phyloP scores from a whole-genome alignment of 2,113 vertebrate species.

The Danionella cerebrum region DNA sequence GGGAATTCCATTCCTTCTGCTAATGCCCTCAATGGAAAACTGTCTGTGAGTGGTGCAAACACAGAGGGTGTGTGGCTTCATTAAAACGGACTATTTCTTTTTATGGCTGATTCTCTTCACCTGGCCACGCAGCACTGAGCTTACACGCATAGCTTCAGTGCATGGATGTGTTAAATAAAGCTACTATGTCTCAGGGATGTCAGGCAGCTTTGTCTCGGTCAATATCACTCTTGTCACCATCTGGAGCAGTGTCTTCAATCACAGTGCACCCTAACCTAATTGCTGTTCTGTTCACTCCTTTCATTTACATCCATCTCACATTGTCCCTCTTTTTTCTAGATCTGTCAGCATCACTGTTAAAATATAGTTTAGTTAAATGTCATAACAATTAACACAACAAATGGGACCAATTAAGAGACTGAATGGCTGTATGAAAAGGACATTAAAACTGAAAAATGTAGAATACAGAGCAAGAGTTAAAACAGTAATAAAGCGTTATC shows the following conservation, averaged over 20 bases:
- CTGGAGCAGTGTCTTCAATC: conserved; percentile 6
- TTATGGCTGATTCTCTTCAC: conserved; percentile 42
- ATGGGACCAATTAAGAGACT: not conserved
- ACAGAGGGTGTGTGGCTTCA: conserved; percentile 16
- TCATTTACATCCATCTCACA: not conserved
- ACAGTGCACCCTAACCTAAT: not conserved
- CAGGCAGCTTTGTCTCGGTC: not conserved
- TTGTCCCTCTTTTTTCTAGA: not conserved
- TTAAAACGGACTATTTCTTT: conserved; percentile 46
- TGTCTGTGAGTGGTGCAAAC: not conserved
- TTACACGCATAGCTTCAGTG: conserved; percentile 4
- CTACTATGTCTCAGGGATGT: not conserved
- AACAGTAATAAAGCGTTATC: no score
- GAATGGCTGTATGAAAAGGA: no score
- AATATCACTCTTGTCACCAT: not conserved
- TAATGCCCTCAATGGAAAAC: conserved; percentile 23
- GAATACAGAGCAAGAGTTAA: no score
- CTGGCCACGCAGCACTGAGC: conserved; percentile 31
- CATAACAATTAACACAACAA: not conserved
- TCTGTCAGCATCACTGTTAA: not conserved
- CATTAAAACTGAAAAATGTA: no score
- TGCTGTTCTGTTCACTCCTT: not conserved
- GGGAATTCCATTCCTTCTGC: conserved; percentile 16
- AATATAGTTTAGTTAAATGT: not conserved
- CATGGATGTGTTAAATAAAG: not conserved